These are phyloP conservation scores for Scarus forsteni DNA, from an alignment of 2,797 vertebrate genomes.

Conservation along the genomic window DNA sequence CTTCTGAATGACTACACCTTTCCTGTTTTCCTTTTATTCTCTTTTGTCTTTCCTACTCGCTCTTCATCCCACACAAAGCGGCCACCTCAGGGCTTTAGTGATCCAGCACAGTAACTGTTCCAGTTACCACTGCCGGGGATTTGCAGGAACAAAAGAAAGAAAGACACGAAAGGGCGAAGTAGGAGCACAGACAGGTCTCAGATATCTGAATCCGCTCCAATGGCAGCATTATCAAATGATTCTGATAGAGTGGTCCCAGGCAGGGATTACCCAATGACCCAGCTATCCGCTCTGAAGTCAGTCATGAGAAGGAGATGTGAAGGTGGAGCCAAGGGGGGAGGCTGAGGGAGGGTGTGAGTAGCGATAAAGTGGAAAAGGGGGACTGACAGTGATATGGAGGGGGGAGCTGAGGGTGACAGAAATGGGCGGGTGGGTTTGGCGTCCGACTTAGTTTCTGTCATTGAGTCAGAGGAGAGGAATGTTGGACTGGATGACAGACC, in stretches of 20 bases:
- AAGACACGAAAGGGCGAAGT: constrained; percentile 45
- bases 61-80: constrained; percentile 36
- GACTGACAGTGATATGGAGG: constrained; percentile 63
- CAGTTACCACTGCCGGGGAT: constrained; percentile 40
- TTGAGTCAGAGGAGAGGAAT: constrained; percentile 85
- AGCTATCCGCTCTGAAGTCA: constrained; percentile 56
- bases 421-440: constrained; percentile 41
- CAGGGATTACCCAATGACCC: constrained; percentile 65
- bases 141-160: constrained; percentile 54
- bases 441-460: constrained; percentile 75
- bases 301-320: constrained; percentile 28
- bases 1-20: constrained; percentile 29
- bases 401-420: constrained; percentile 63
- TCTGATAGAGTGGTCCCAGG: constrained; percentile 63
- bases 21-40: not conserved
- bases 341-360: constrained; percentile 43
- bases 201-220: constrained; percentile 59
- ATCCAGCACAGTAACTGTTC: constrained; percentile 32
- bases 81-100: constrained; percentile 31
- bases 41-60: constrained; percentile 28
- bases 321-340: constrained; percentile 4
- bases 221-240: constrained; percentile 62
- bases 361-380: constrained; percentile 69
- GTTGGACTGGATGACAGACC: constrained; percentile 82
- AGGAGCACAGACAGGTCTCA: constrained; percentile 50